Base-by-base conservation (phyloP, 2,888 invertebrate genomes). In the Drosophila eohydei region DNA sequence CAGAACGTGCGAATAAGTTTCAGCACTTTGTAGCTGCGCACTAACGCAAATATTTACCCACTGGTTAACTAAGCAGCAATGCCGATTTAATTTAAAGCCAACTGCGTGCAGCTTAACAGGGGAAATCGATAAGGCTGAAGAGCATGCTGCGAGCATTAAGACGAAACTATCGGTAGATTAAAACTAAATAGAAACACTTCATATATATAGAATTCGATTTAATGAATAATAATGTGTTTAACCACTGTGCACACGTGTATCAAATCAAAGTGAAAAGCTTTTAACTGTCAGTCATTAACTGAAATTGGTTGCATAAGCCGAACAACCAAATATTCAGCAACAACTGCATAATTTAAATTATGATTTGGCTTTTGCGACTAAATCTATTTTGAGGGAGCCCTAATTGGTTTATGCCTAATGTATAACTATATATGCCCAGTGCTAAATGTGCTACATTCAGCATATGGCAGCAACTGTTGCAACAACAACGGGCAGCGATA, bases 1-100 rank as follows among this genome's bases (percentile, higher is more conserved):
- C 26, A 40, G 56, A 71, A 73, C 87, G 83, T 83, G 83, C 80
- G 78, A 65, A 87, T 73, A 83, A 84, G 70, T 83, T 83, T 84
- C 56, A 69, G 70, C 62, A 78, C 78, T 81, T 80, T 78, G 72
- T 54, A 75, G 67, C 75, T 56, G 30, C 11, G 26, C 26, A 16
- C 36, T 40, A 46, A 16, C 1, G 57, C 64, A 80, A 83, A 82
- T 85, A 83, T 85, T 85, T 83, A 63, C 62, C 67, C 30, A 38
- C 69, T 34, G 57, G 71, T 48, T 58, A 59, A 64, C 77, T 72
- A 64, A 55, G 77, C 56, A 52, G 59, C 61, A 34, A 50, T 52
- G 28, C 36, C 55, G 40, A 70, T 78, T 70, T 44, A 16, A 55
- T 58, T 32, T 55, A n/a, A 26, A 46, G 32, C 21, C 6, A 43